Evolutionary conservation across 2,113 vertebrate species (phyloP), one percentile per base, ranked within the genome.

Genomic region (Boulengerochromis microlepis): DNA sequence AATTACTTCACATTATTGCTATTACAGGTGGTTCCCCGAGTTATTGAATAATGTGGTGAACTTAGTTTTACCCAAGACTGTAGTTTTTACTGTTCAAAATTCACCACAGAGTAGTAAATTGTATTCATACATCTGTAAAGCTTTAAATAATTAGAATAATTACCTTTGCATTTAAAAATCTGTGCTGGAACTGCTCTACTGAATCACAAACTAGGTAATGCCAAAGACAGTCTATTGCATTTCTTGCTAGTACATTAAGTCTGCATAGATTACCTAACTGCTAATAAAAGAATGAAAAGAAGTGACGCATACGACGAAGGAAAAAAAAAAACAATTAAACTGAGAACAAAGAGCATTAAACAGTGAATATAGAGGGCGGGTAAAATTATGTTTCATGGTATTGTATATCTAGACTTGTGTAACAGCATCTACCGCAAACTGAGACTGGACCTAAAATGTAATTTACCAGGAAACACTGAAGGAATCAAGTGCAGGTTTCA

Each of bases 401-500:
- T 74, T 45, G 18, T 53, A 81, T 53, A 61, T 69, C 11, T 16
- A 57, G 69, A 33, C 8, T 83, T 76, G 16, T 11, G 18, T 53
- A 53, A 47, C 15, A 83, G 61, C 29, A 71, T 53, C 9, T 66
- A 71, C 64, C 3, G 74, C 29, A 66, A 74, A 82, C 42, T 64
- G 52, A 87, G 80, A 87, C 88, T 66, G 80, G 29, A 86, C n/a
- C 57, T 40, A 35, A 87, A 84, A 53, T 80, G 61, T 78, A 64
- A 80, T 91, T 86, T 74, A 86, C 76, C 10, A 8, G 52, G 29
- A 57, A 83, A 54, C 15, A 2, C 47, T 45, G 3, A 56, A 90
- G 80, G 29, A 78, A 80, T 69, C 16, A 16, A 40, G 47, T 7
- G 54, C 50, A 87, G 53, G 50, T 80, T 86, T 87, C 52, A 64